Conservation (phyloP, 2,113 vertebrate genomes). For the Tychaedon coryphoeus region DNA sequence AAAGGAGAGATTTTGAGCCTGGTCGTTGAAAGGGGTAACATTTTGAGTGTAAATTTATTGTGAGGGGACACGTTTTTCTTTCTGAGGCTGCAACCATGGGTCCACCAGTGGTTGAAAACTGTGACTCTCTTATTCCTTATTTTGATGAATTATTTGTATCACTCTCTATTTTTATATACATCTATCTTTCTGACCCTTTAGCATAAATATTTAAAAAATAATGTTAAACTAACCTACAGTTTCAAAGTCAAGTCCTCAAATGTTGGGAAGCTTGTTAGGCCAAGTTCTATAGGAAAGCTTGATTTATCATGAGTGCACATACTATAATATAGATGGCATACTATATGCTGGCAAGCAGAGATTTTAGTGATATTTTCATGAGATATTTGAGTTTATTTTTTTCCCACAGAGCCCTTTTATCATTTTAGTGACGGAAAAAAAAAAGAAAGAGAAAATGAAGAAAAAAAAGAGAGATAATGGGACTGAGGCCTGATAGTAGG, state of each 20-base stretch:
- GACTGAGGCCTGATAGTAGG: not conserved
- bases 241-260: not conserved
- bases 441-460: not conserved
- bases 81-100: not conserved
- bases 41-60: not conserved
- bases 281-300: not conserved
- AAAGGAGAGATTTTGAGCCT: not conserved
- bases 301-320: not conserved
- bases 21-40: not conserved
- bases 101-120: not conserved
- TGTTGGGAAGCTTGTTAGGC: not conserved
- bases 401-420: not conserved
- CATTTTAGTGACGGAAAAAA: not conserved
- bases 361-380: not conserved
- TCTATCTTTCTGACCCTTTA: not conserved
- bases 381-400: not conserved
- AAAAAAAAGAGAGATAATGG: not conserved
- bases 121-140: not conserved
- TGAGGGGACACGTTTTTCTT: not conserved
- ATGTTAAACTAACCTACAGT: not conserved
- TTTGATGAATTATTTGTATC: not conserved
- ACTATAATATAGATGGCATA: not conserved
- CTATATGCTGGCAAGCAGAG: not conserved
- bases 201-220: not conserved
- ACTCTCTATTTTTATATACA: not conserved